Percentiles rank a stretch among this genome's conserved stretches.
phyloP scores from a whole-genome alignment of 2,888 invertebrate species.

The Agapetus fuscipes region DNA sequence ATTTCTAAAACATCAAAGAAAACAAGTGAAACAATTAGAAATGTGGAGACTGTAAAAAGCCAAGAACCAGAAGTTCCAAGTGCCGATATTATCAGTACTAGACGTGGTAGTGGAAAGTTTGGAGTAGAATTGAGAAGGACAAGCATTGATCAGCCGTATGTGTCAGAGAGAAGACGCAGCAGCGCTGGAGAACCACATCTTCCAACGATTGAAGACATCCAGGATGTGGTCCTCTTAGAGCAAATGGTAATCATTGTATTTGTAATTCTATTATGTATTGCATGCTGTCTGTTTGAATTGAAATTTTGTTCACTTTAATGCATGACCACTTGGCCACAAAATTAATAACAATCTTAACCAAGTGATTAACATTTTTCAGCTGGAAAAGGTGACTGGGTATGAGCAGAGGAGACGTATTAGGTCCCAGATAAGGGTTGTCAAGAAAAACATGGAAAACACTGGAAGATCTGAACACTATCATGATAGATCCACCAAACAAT shows the following conservation, averaged over 20 bases:
- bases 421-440: slow-evolving; percentile 64
- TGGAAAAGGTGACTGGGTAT: slow-evolving; percentile 67
- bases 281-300: neutral
- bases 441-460: slow-evolving; percentile 45
- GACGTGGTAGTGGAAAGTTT: slow-evolving; percentile 52
- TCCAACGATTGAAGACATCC: slow-evolving; percentile 61
- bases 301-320: neutral
- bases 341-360: too few species aligned
- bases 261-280: neutral
- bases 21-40: slow-evolving; percentile 2
- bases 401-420: slow-evolving; percentile 69
- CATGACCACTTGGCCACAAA: too few species aligned
- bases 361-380: slow-evolving; percentile 41
- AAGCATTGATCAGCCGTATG: slow-evolving; percentile 41
- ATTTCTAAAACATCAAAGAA: slow-evolving; percentile 2
- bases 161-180: slow-evolving; percentile 36
- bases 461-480: slow-evolving; percentile 7
- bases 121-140: slow-evolving; percentile 56
- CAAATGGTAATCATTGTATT: slow-evolving; percentile 48
- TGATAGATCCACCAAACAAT: slow-evolving; percentile 22
- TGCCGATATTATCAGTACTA: slow-evolving; percentile 33
- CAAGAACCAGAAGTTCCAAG: slow-evolving; percentile 4
- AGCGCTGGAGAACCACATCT: slow-evolving; percentile 39
- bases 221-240: slow-evolving; percentile 60
- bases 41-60: slow-evolving; percentile 1